Evolutionary conservation across 2,113 vertebrate genomes (phyloP).

Genomic region (Athene noctua): DNA sequence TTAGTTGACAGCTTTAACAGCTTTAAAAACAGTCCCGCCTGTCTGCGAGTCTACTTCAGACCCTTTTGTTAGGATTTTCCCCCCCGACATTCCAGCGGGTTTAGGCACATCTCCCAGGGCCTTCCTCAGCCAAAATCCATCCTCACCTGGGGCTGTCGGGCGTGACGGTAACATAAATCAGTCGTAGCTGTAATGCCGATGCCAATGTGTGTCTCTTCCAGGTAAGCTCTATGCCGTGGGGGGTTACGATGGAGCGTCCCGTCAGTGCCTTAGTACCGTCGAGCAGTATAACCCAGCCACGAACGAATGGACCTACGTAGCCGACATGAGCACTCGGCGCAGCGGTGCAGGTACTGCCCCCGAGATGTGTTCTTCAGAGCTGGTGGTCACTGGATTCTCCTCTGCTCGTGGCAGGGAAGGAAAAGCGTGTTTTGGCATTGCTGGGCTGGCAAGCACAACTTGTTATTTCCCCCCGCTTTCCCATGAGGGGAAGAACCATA

Average conservation of each 20-base stretch:
- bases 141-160: not conserved
- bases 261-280: conserved; percentile 95
- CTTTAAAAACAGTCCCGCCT: not conserved
- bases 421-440: not conserved
- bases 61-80: not conserved
- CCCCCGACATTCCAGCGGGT: not conserved
- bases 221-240: conserved; percentile 94
- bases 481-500: fast-evolving
- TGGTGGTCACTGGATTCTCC: fast-evolving
- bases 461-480: not conserved
- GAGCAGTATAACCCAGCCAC: conserved; percentile 90
- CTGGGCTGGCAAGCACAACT: not conserved
- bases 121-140: not conserved
- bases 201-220: conserved; percentile 48
- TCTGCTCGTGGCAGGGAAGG: fast-evolving
- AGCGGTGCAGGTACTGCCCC: conserved; percentile 88
- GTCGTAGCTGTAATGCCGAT: fast-evolving
- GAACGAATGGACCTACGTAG: conserved; percentile 91
- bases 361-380: fast-evolving
- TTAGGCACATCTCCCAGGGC: not conserved
- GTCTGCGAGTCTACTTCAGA: fast-evolving
- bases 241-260: conserved; percentile 92
- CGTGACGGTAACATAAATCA: fast-evolving
- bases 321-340: conserved; percentile 95
- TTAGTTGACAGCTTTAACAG: not conserved